Evolutionary conservation across 2,888 invertebrate genomes (phyloP).

Genomic region (Subacronicta megacephala): DNA sequence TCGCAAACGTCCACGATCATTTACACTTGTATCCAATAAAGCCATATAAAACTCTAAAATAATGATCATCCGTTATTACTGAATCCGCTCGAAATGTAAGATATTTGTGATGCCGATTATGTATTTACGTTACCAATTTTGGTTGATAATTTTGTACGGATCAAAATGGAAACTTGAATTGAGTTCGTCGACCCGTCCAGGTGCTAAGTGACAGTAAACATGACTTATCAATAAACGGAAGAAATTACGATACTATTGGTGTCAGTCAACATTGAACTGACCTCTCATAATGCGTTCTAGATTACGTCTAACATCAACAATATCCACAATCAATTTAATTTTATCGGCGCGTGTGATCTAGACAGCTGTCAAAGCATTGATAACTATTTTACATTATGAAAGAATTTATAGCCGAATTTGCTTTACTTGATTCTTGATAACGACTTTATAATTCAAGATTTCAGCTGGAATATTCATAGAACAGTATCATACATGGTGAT

Average conservation of each 20-base stretch:
- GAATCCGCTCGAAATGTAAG: conserved; percentile 57
- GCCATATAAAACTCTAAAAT: conserved; percentile 65
- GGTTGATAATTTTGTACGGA: conserved; percentile 64
- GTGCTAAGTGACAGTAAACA: conserved; percentile 81
- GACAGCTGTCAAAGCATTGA: conserved; percentile 75
- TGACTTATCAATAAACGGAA: conserved; percentile 83
- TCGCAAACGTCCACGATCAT: conserved; percentile 62
- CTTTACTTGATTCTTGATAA: conserved; percentile 20
- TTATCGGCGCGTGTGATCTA: conserved; percentile 66
- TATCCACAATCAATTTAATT: conserved; percentile 72
- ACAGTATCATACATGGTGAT: conserved; percentile 10
- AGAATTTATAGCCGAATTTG: conserved; percentile 34
- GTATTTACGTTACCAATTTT: conserved; percentile 70
- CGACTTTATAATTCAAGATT: neutral
- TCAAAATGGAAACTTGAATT: conserved; percentile 73
- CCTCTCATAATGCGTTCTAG: conserved; percentile 82
- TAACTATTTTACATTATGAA: conserved; percentile 53
- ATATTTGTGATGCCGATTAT: conserved; percentile 67
- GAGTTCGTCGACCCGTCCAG: conserved; percentile 81
- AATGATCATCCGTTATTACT: conserved; percentile 57
- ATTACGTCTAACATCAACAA: conserved; percentile 73
- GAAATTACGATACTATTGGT: conserved; percentile 79
- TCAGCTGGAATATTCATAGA: neutral
- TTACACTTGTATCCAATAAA: conserved; percentile 72
- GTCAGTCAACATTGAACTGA: conserved; percentile 80